phyloP scores from a whole-genome alignment of 2,113 vertebrate genomes.

The Dunckerocampus dactyliophorus region DNA sequence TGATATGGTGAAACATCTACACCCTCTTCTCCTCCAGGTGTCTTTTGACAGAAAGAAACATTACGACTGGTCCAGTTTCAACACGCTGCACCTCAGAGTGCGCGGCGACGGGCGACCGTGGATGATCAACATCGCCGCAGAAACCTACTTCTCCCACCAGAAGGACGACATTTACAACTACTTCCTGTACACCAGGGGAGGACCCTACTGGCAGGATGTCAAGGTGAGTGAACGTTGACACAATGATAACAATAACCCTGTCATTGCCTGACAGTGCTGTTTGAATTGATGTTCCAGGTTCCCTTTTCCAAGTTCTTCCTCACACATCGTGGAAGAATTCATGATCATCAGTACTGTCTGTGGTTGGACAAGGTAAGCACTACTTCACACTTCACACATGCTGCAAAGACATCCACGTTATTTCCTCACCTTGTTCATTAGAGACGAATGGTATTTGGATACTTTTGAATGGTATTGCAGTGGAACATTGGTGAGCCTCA shows the following conservation, averaged over 20 bases:
- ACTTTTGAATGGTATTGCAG: no score
- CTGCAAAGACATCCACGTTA: no score
- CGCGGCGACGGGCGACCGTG: conserved; percentile 93
- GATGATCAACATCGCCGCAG: conserved; percentile 86
- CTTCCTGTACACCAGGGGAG: conserved; percentile 91
- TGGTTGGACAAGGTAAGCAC: conserved; percentile 82
- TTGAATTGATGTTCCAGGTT: conserved; percentile 69
- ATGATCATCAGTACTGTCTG: conserved; percentile 80
- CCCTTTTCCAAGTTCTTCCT: conserved; percentile 96
- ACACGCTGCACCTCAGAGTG: conserved; percentile 83
- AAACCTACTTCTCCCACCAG: conserved; percentile 78
- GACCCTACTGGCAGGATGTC: conserved; percentile 97
- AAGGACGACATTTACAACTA: conserved; percentile 88
- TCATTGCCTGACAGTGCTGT: no score
- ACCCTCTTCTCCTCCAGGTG: conserved; percentile 57
- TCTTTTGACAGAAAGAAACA: conserved; percentile 80
- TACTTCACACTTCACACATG: neutral
- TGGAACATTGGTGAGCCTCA: no score
- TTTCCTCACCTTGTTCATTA: no score
- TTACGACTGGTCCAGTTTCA: conserved; percentile 86
- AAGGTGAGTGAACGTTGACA: conserved; percentile 69
- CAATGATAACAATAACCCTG: neutral
- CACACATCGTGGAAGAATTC: conserved; percentile 84
- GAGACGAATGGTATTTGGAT: no score
- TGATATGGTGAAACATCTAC: neutral